phyloP scores from a whole-genome alignment of 2,888 invertebrate species.

The Cheiracanthium punctorium region DNA sequence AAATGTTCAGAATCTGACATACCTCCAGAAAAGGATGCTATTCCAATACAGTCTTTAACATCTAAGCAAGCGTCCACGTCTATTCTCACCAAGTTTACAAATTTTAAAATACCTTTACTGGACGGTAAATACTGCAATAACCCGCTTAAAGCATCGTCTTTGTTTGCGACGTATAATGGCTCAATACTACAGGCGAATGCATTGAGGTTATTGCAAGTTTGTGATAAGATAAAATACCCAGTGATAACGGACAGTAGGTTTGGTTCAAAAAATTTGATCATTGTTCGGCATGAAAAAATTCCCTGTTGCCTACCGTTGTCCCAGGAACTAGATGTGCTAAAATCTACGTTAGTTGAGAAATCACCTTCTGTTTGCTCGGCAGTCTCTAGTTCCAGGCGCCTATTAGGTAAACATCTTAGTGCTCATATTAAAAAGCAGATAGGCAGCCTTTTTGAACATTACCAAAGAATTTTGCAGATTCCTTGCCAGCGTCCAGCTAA shows the following conservation, averaged over 20 bases:
- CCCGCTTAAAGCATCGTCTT: background rate
- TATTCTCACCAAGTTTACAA: background rate
- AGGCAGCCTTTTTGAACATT: conserved; percentile 85
- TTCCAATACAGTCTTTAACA: background rate
- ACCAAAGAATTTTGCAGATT: conserved; percentile 78
- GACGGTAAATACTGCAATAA: background rate
- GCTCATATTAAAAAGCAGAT: conserved; percentile 87
- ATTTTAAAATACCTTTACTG: background rate
- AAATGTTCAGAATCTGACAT: background rate
- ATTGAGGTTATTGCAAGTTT: background rate
- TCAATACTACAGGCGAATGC: background rate
- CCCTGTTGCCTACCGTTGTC: background rate
- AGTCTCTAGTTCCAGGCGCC: background rate
- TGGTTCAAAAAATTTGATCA: background rate
- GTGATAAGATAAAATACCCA: background rate
- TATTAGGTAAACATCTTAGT: background rate
- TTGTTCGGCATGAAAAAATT: background rate
- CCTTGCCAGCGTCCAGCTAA: conserved; percentile 71
- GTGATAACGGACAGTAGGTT: background rate
- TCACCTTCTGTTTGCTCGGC: background rate
- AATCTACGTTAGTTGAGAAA: background rate
- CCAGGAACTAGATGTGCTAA: background rate
- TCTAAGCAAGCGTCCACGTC: background rate
- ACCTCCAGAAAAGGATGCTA: background rate
- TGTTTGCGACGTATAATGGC: background rate